A percentile compares a stretch with the other conserved stretches of the same genome.
These are phyloP conservation scores for Diplosoma virens DNA, from an alignment of 23 tunicate species.

Conservation along the genomic window DNA sequence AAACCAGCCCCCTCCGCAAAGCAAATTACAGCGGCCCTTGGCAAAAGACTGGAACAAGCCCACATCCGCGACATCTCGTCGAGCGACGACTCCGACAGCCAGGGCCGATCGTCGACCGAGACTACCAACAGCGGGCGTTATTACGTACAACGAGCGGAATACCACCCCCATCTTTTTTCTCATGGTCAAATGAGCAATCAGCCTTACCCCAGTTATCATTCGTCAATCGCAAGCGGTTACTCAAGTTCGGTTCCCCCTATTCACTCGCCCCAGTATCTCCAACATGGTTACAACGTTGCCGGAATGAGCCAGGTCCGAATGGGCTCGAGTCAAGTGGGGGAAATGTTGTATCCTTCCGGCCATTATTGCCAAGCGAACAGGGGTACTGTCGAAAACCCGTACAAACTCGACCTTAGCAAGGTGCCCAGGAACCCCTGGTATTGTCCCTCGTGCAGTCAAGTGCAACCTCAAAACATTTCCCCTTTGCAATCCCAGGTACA, in stretches of 20 bases:
- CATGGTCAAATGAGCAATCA: background rate
- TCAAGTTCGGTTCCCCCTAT: background rate
- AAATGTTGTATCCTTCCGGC: constrained; percentile 3
- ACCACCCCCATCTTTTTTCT: background rate
- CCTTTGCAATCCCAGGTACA: constrained; percentile 21
- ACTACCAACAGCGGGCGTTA: constrained; percentile 32
- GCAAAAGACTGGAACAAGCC: background rate
- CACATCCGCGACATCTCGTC: constrained; percentile 16
- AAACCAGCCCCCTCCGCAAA: background rate
- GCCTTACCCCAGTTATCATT: background rate
- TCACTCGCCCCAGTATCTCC: background rate
- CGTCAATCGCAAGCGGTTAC: no score
- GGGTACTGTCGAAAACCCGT: constrained; percentile 38
- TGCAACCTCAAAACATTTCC: constrained; percentile 8
- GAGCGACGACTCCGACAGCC: constrained; percentile 55
- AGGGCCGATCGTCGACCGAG: constrained; percentile 37
- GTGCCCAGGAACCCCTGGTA: constrained; percentile 25
- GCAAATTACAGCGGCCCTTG: background rate
- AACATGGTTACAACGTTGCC: constrained; percentile 11
- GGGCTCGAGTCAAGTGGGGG: background rate
- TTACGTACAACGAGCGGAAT: background rate
- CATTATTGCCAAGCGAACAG: constrained; percentile 3
- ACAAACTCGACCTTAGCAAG: constrained; percentile 33
- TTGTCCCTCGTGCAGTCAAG: constrained; percentile 20
- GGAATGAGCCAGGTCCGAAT: background rate